These are phyloP conservation scores for Tiliacea aurago DNA, from an alignment of 2,888 invertebrate species.

Conservation along the genomic window DNA sequence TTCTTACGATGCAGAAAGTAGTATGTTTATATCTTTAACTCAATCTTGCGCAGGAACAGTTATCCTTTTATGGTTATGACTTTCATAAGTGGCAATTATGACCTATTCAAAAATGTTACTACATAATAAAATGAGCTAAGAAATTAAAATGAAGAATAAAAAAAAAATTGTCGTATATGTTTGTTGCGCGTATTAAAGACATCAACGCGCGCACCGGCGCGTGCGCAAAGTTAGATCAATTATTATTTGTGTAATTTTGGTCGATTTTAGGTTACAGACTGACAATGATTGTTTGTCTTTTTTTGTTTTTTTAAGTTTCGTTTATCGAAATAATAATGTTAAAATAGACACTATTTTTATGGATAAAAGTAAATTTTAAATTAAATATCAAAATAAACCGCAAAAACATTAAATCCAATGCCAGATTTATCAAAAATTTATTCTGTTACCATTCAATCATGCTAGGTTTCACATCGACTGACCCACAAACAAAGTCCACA, in stretches of 20 bases:
- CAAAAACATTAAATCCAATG: neutral
- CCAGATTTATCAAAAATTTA: neutral
- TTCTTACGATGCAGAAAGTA: conserved; percentile 53
- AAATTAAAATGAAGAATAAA: conserved; percentile 10
- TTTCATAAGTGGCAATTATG: conserved; percentile 46
- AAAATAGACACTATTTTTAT: too few species aligned
- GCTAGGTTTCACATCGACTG: conserved; percentile 22
- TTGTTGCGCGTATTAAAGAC: conserved; percentile 70
- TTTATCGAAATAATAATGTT: too few species aligned
- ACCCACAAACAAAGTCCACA: conserved; percentile 42
- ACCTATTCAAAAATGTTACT: conserved; percentile 43
- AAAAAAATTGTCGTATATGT: conserved; percentile 10
- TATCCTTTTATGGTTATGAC: conserved; percentile 54
- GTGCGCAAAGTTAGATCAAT: conserved; percentile 54
- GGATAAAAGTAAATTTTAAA: too few species aligned
- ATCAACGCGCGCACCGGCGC: conserved; percentile 73
- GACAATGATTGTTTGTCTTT: neutral
- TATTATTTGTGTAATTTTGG: conserved; percentile 12
- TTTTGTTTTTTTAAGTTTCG: neutral
- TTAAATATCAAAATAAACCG: too few species aligned
- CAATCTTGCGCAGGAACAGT: conserved; percentile 51
- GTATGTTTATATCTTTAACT: conserved; percentile 45
- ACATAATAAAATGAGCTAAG: conserved; percentile 21
- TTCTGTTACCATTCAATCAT: conserved; percentile 23
- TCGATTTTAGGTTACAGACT: neutral